A percentile compares a stretch with the other conserved stretches of the same genome.
Evolutionary conservation across 2,888 invertebrate genomes (phyloP).

Genomic region (Melinaea marsaeus): DNA sequence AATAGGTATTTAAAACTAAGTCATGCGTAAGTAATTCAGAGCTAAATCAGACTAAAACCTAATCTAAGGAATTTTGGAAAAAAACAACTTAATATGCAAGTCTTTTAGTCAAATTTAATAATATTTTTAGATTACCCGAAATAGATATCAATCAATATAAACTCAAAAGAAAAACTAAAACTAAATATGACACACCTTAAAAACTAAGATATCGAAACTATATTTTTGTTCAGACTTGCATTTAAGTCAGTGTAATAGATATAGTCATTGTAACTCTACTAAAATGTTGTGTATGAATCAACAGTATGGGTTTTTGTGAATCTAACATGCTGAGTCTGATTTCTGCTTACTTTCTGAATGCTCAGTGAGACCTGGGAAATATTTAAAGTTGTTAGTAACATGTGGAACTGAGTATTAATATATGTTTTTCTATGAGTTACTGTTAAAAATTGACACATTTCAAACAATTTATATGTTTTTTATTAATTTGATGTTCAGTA

Average conservation of each 20-base stretch:
- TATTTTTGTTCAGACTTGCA: slow-evolving; percentile 10
- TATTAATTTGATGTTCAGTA: too few species aligned
- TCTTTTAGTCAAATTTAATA: background rate
- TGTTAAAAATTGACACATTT: background rate
- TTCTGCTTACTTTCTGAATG: slow-evolving; percentile 74
- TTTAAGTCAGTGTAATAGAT: slow-evolving; percentile 11
- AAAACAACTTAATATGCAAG: background rate
- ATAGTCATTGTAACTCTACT: slow-evolving; percentile 15
- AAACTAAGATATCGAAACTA: too few species aligned
- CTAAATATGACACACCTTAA: too few species aligned
- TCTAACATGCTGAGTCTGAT: slow-evolving; percentile 61
- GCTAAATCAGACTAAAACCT: slow-evolving; percentile 1
- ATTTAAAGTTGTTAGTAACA: slow-evolving; percentile 62
- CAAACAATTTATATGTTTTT: too few species aligned
- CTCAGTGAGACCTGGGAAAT: slow-evolving; percentile 75
- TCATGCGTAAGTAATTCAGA: slow-evolving; percentile 13
- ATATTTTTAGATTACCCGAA: background rate
- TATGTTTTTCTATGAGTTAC: background rate
- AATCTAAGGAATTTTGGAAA: background rate
- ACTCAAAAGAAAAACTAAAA: too few species aligned
- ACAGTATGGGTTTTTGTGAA: slow-evolving; percentile 25
- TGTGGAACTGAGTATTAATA: slow-evolving; percentile 12
- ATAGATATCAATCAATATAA: too few species aligned
- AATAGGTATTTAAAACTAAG: slow-evolving; percentile 8
- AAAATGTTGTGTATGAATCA: slow-evolving; percentile 16